phyloP scores from a whole-genome alignment of 2,888 invertebrate genomes.

The Syrphus vitripennis region DNA sequence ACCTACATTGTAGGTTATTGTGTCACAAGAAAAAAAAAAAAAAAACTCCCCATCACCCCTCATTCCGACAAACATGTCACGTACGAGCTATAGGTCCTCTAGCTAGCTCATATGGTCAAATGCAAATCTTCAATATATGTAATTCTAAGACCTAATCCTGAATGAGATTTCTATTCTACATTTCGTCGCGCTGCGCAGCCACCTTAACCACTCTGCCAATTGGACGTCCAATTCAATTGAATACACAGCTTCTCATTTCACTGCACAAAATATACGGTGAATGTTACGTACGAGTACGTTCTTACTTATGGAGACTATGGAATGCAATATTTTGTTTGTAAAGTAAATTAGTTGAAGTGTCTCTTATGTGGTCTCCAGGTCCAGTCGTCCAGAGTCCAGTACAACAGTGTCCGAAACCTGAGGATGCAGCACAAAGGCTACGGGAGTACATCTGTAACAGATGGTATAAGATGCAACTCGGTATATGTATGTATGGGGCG shows the following conservation, averaged over 20 bases:
- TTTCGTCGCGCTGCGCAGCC: neutral
- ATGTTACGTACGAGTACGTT: neutral
- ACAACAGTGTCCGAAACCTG: neutral
- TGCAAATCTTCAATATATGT: constrained; percentile 30
- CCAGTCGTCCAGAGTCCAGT: neutral
- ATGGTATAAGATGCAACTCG: constrained; percentile 40
- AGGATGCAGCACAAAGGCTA: constrained; percentile 18
- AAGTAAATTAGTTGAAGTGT: constrained; percentile 55
- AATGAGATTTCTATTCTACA: constrained; percentile 27
- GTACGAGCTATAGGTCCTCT: neutral
- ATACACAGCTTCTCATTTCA: constrained; percentile 35
- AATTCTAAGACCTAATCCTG: constrained; percentile 46
- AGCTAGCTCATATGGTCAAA: constrained; percentile 21
- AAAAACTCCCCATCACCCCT: neutral
- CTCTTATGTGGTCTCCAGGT: constrained; percentile 14
- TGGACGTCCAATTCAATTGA: constrained; percentile 10
- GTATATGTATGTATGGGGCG: neutral
- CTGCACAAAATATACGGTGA: constrained; percentile 3
- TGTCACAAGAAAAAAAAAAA: no score
- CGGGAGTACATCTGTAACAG: constrained; percentile 46
- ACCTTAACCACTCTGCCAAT: neutral
- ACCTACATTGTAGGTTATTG: constrained; percentile 60
- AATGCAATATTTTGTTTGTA: constrained; percentile 53
- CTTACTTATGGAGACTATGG: constrained; percentile 7
- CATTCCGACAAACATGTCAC: constrained; percentile 9